Evolutionary conservation across 2,888 invertebrate species (phyloP).

Genomic region (Ichneumoninae sp.): DNA sequence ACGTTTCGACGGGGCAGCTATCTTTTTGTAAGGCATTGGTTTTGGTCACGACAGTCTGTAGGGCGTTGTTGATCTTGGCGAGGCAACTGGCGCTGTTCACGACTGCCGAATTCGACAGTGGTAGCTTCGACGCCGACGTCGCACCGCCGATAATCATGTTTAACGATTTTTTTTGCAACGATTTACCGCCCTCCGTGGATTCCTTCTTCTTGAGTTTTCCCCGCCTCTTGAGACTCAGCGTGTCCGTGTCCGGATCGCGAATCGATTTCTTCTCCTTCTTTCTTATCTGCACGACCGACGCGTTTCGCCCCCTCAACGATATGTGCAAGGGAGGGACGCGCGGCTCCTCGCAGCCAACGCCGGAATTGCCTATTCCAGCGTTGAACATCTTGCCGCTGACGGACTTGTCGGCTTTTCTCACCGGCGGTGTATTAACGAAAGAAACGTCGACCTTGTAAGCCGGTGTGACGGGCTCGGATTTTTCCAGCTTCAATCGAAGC

Average conservation of each 20-base stretch:
- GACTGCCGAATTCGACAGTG: slow-evolving; percentile 79
- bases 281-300: slow-evolving; percentile 92
- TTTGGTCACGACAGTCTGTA: slow-evolving; percentile 80
- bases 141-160: slow-evolving; percentile 79
- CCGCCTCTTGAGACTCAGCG: slow-evolving; percentile 80
- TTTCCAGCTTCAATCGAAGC: slow-evolving; percentile 92
- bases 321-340: slow-evolving; percentile 95
- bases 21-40: slow-evolving; percentile 81
- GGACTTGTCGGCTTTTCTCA: slow-evolving; percentile 84
- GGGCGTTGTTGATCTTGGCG: slow-evolving; percentile 80
- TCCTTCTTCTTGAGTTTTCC: slow-evolving; percentile 86
- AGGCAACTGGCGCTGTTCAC: slow-evolving; percentile 78
- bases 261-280: slow-evolving; percentile 89
- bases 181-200: slow-evolving; percentile 79
- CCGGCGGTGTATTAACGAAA: slow-evolving; percentile 87
- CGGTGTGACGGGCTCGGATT: slow-evolving; percentile 91
- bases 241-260: slow-evolving; percentile 83
- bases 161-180: slow-evolving; percentile 82
- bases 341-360: slow-evolving; percentile 87
- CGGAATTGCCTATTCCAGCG: slow-evolving; percentile 78
- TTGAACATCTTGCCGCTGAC: slow-evolving; percentile 84
- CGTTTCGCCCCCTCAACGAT: slow-evolving; percentile 92
- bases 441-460: slow-evolving; percentile 93
- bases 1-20: slow-evolving; percentile 74
- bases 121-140: slow-evolving; percentile 79